Percentiles rank a stretch among this genome's conserved stretches.
Evolutionary conservation across 2,113 vertebrate species (phyloP).

Genomic region (Ranitomeya imitator): DNA sequence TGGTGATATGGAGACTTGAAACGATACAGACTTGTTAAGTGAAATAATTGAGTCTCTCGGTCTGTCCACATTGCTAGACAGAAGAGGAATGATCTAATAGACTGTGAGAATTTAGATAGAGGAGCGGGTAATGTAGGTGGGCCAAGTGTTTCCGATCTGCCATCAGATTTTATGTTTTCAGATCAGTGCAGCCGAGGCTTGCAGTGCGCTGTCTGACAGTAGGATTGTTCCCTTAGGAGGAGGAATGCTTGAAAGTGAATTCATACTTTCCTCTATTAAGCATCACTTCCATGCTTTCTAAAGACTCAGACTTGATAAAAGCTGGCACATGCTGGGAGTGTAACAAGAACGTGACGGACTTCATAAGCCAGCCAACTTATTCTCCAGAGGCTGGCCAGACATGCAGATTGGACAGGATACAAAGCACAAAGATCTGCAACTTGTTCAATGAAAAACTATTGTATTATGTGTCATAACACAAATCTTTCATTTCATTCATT

Average conservation of each 20-base stretch:
- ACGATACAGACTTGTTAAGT: slow-evolving; percentile 26
- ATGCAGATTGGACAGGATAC: not conserved
- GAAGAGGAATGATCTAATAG: slow-evolving; percentile 26
- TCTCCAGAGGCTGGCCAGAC: slow-evolving; percentile 16
- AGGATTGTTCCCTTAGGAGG: slow-evolving; percentile 25
- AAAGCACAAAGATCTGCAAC: not conserved
- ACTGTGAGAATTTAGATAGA: slow-evolving; percentile 23
- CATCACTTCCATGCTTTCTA: slow-evolving; percentile 30
- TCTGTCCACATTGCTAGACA: slow-evolving; percentile 16
- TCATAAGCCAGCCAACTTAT: not conserved
- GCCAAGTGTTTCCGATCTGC: slow-evolving; percentile 49
- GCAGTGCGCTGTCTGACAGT: slow-evolving; percentile 32
- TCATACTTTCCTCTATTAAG: slow-evolving; percentile 29
- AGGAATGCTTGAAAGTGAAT: slow-evolving; percentile 15
- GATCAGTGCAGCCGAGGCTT: slow-evolving; percentile 20
- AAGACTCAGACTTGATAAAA: slow-evolving; percentile 23
- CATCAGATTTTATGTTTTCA: slow-evolving; percentile 39
- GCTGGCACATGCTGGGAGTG: slow-evolving; percentile 1
- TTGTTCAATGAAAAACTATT: not conserved
- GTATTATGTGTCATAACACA: not conserved
- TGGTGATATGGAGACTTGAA: slow-evolving; percentile 7
- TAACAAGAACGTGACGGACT: slow-evolving; percentile 35
- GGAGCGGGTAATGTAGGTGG: slow-evolving; percentile 32
- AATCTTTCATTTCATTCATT: not conserved
- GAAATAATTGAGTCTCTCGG: slow-evolving; percentile 22